Percentiles rank a stretch among this genome's conserved stretches.
Conservation (phyloP, 2,888 invertebrate genomes). For the Drosophila acutilabella region DNA sequence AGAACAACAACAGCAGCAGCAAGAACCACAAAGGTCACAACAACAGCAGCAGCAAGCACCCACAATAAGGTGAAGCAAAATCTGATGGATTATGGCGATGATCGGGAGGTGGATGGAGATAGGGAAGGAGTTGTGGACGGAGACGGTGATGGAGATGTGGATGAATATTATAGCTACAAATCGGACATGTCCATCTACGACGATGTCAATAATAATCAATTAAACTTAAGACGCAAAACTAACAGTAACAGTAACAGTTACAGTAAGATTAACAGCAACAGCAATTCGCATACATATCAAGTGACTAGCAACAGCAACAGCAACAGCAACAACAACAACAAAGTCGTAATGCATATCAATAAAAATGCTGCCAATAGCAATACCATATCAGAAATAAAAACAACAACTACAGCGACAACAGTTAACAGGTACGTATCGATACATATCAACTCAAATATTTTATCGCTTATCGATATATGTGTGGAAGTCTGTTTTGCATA, state of each 20-base stretch:
- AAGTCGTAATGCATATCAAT: constrained; percentile 61
- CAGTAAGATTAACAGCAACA: constrained; percentile 39
- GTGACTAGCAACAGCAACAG: constrained; percentile 21
- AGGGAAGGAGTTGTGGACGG: constrained; percentile 27
- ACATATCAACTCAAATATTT: not conserved
- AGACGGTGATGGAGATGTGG: constrained; percentile 70
- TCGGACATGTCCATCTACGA: constrained; percentile 84
- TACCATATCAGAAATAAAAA: constrained; percentile 53
- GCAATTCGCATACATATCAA: constrained; percentile 19
- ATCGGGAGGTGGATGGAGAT: constrained; percentile 44
- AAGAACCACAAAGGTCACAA: not conserved
- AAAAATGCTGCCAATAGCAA: constrained; percentile 46
- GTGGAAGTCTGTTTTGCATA: too few species aligned
- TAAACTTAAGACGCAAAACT: constrained; percentile 82
- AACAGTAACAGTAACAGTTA: constrained; percentile 44
- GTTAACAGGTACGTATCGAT: constrained; percentile 13
- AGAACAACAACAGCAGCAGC: constrained; percentile 19
- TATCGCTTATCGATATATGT: too few species aligned
- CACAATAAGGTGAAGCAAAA: constrained; percentile 28
- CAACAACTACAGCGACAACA: constrained; percentile 31
- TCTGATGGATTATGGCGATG: constrained; percentile 44
- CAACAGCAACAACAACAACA: constrained; percentile 28
- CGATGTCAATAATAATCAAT: constrained; percentile 85
- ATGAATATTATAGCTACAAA: constrained; percentile 81
- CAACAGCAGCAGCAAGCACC: constrained; percentile 26